Percentiles rank a stretch among this genome's conserved stretches.
Conservation (phyloP, 2,113 vertebrate genomes). For the Mus spicilegus region DNA sequence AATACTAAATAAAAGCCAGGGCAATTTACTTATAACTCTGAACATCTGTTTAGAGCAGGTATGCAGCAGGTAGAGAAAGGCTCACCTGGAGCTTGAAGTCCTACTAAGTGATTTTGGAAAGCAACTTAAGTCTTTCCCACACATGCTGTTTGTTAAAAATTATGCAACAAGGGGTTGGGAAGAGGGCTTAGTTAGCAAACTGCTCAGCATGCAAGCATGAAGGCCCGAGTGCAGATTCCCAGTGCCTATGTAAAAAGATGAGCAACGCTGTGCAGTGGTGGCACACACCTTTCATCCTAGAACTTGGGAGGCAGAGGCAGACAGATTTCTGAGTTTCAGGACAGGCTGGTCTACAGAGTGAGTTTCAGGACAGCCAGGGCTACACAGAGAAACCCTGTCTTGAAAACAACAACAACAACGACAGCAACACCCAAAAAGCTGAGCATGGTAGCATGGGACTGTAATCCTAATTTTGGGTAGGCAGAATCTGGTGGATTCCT, state of each 20-base stretch:
- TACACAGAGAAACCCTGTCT: too few species aligned
- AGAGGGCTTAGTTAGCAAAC: neutral
- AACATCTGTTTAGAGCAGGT: neutral
- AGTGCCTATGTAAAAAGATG: neutral
- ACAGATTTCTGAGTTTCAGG: too few species aligned
- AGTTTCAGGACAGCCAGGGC: too few species aligned
- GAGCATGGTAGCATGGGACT: neutral
- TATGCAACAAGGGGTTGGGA: neutral
- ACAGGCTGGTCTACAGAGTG: too few species aligned
- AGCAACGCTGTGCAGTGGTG: neutral
- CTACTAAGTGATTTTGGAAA: neutral
- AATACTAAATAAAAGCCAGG: conserved; percentile 30
- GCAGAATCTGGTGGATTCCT: neutral
- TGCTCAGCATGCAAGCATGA: neutral
- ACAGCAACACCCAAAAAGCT: too few species aligned
- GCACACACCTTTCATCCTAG: too few species aligned
- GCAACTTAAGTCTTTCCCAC: neutral
- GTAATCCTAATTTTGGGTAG: neutral
- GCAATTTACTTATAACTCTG: neutral
- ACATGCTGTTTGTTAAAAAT: conserved; percentile 30
- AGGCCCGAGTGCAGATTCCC: neutral
- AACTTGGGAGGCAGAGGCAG: too few species aligned
- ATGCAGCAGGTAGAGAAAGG: neutral
- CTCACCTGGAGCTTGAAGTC: neutral
- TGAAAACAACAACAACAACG: too few species aligned